A percentile compares a stretch with the other conserved stretches of the same genome.
Conservation (phyloP, 2,888 invertebrate genomes). For the Mythimna albipuncta region DNA sequence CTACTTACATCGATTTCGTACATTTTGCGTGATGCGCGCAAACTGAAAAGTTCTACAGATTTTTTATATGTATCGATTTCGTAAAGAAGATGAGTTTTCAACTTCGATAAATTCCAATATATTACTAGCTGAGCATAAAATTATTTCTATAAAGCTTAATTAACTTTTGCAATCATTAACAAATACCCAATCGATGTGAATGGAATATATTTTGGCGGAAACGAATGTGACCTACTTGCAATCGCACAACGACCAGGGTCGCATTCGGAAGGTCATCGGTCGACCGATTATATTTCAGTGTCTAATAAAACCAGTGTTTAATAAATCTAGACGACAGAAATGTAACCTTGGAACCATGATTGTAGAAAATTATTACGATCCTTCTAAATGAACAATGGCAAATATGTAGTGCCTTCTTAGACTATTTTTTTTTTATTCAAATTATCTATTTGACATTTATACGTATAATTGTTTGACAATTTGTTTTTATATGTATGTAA, state of each 20-base stretch:
- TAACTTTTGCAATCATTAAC: neutral
- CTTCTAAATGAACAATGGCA: no score
- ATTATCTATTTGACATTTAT: no score
- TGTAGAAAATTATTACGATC: no score
- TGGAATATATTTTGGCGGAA: slow-evolving; percentile 46
- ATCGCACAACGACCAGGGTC: slow-evolving; percentile 32
- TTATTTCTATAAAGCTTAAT: neutral
- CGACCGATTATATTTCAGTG: neutral
- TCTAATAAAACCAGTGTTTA: neutral
- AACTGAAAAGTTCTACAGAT: no score
- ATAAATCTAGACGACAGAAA: neutral
- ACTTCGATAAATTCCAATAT: neutral
- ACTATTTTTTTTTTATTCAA: no score
- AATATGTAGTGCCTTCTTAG: no score
- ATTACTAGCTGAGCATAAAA: neutral
- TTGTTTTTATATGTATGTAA: no score
- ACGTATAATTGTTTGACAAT: no score
- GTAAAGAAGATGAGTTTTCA: neutral
- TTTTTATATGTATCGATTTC: no score
- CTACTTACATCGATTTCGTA: no score
- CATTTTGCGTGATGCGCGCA: no score
- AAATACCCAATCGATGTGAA: slow-evolving; percentile 34
- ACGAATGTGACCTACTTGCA: slow-evolving; percentile 44
- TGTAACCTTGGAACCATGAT: no score
- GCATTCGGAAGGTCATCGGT: slow-evolving; percentile 33